Percentiles rank a stretch among this genome's conserved stretches.
Evolutionary conservation across 2,113 vertebrate species (phyloP).

Genomic region (Piprites chloris): DNA sequence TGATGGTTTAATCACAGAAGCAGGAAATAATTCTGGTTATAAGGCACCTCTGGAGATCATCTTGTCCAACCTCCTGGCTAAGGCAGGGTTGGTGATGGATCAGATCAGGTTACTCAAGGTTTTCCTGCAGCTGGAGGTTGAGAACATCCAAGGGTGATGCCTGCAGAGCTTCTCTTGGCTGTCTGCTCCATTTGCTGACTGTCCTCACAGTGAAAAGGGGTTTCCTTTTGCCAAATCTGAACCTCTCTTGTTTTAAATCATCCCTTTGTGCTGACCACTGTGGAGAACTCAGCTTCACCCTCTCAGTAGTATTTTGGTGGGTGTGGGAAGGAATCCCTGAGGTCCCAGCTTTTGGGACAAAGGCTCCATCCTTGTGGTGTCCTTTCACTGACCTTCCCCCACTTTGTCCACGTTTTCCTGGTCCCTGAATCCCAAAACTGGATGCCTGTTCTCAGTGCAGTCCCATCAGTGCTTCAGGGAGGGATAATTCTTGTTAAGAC

Average conservation of each 20-base stretch:
- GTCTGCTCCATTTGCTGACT: background rate
- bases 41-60: background rate
- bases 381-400: background rate
- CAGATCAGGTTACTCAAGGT: background rate
- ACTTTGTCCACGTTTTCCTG: background rate
- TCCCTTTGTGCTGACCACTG: background rate
- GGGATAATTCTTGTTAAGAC: background rate
- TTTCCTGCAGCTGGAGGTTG: background rate
- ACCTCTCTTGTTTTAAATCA: background rate
- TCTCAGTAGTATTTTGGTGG: fast-evolving
- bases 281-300: background rate
- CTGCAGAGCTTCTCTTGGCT: background rate
- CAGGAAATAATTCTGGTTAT: background rate
- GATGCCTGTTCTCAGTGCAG: too few species aligned
- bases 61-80: background rate
- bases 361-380: background rate
- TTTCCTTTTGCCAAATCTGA: background rate
- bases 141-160: background rate
- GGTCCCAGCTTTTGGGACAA: background rate
- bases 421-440: background rate
- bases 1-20: background rate
- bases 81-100: background rate
- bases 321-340: background rate
- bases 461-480: background rate
- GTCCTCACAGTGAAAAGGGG: background rate